phyloP scores from a whole-genome alignment of 2,797 vertebrate species.

The Petrocephalus sullivani region DNA sequence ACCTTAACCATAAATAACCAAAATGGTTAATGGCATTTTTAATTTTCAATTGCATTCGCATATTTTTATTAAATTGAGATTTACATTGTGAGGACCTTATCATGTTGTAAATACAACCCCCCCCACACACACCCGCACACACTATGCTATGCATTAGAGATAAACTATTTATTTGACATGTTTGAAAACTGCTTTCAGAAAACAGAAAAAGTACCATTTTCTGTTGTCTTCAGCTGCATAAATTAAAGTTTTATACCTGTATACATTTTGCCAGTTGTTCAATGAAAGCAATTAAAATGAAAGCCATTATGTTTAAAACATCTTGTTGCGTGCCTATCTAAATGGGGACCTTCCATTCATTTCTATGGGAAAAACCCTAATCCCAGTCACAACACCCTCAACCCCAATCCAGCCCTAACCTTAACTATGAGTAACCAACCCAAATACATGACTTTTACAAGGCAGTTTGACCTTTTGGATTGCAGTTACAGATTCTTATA shows the following conservation, averaged over 20 bases:
- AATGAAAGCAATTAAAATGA: neutral
- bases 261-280: neutral
- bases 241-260: neutral
- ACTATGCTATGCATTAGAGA: neutral
- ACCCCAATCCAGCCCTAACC: too few relatives aligned
- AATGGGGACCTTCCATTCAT: too few relatives aligned
- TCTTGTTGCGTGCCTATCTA: too few relatives aligned
- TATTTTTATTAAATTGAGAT: neutral
- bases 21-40: neutral
- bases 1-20: neutral
- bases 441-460: too few relatives aligned
- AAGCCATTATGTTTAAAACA: neutral
- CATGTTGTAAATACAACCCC: neutral
- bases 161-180: neutral
- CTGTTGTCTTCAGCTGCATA: neutral
- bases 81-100: neutral
- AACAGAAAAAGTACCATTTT: neutral
- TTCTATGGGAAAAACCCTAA: too few relatives aligned
- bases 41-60: neutral
- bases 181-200: neutral
- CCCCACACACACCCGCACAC: neutral
- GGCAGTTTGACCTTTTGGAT: too few relatives aligned
- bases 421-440: too few relatives aligned
- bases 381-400: too few relatives aligned
- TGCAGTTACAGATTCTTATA: too few relatives aligned